A percentile compares a stretch with the other conserved stretches of the same genome.
These are phyloP conservation scores for Platyrinchus mystaceus DNA, from an alignment of 2,797 vertebrate genomes.

Conservation along the genomic window DNA sequence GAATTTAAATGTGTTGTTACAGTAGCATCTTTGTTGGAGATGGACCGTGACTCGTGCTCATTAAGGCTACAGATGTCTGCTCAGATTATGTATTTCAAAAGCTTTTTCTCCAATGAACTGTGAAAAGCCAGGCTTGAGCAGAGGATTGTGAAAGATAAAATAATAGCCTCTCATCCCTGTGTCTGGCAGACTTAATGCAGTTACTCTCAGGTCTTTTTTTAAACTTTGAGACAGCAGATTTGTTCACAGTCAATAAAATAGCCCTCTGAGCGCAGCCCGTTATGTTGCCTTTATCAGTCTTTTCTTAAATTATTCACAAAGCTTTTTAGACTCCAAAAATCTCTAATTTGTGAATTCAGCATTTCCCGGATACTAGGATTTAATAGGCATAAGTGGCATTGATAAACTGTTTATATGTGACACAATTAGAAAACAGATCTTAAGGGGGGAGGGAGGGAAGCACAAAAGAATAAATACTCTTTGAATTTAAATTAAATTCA, in stretches of 20 bases:
- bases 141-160: constrained; percentile 1
- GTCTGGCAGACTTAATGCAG: not conserved
- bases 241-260: constrained; percentile 43
- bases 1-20: constrained; percentile 61
- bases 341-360: constrained; percentile 27
- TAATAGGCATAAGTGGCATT: constrained; percentile 19
- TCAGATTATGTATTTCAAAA: constrained; percentile 52
- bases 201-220: constrained; percentile 17
- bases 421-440: not conserved
- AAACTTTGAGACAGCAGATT: constrained; percentile 34
- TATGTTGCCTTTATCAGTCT: constrained; percentile 40
- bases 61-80: constrained; percentile 54
- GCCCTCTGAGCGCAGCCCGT: not conserved
- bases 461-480: not conserved
- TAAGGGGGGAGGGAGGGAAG: rapidly evolving
- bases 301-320: constrained; percentile 63
- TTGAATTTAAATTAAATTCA: not conserved
- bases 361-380: constrained; percentile 29
- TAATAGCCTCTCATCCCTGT: not conserved
- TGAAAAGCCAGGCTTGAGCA: not conserved
- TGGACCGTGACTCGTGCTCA: constrained; percentile 41
- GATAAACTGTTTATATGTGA: constrained; percentile 14
- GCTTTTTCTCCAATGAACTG: constrained; percentile 48
- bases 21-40: constrained; percentile 52
- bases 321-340: constrained; percentile 23